A percentile compares a stretch with the other conserved stretches of the same genome.
phyloP scores from a whole-genome alignment of 2,113 vertebrate species.

The Ameiurus melas region DNA sequence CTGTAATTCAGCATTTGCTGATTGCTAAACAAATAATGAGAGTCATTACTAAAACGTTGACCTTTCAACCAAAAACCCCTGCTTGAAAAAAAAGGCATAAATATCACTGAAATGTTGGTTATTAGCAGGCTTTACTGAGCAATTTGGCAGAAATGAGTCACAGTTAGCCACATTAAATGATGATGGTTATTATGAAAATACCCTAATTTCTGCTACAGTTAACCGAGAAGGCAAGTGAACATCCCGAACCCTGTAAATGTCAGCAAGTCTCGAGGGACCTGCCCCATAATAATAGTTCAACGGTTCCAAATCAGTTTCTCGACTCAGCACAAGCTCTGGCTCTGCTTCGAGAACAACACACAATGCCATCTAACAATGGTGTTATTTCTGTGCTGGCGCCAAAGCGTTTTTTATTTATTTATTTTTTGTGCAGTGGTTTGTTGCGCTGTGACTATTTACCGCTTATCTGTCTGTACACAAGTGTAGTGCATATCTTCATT shows the following conservation, averaged over 20 bases:
- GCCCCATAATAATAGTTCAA: slow-evolving; percentile 43
- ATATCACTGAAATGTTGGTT: slow-evolving; percentile 42
- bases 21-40: slow-evolving; percentile 42
- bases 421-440: not conserved
- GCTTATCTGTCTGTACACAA: slow-evolving; percentile 58
- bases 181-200: slow-evolving; percentile 41
- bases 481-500: slow-evolving; percentile 63
- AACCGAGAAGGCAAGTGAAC: slow-evolving; percentile 33
- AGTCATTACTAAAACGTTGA: slow-evolving; percentile 34
- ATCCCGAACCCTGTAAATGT: slow-evolving; percentile 37
- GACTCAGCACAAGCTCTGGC: slow-evolving; percentile 20
- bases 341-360: slow-evolving; percentile 11
- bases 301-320: slow-evolving; percentile 30
- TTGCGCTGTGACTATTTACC: slow-evolving; percentile 60
- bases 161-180: slow-evolving; percentile 37
- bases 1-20: slow-evolving; percentile 4
- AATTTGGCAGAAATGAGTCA: slow-evolving; percentile 42
- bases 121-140: slow-evolving; percentile 40
- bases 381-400: slow-evolving; percentile 8
- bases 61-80: slow-evolving; percentile 32
- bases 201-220: slow-evolving; percentile 42
- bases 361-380: not conserved
- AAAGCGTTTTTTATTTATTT: not conserved
- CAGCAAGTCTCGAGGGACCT: slow-evolving; percentile 32
- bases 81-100: slow-evolving; percentile 31